Percentiles rank a stretch among this genome's conserved stretches.
These are phyloP conservation scores for Tuta absoluta DNA, from an alignment of 2,888 invertebrate genomes.

Conservation along the genomic window DNA sequence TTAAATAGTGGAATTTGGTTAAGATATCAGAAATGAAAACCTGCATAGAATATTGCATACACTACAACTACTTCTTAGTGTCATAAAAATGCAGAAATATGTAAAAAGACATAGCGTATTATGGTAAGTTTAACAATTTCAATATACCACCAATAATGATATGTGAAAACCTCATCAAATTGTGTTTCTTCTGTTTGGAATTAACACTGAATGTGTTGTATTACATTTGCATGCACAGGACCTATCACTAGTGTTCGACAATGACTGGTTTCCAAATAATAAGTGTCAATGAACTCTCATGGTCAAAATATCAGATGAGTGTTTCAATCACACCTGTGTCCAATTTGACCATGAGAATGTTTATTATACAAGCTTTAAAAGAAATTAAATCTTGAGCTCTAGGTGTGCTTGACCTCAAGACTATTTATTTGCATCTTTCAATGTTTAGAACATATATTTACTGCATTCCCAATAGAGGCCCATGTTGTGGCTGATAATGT, in stretches of 20 bases:
- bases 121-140: not conserved
- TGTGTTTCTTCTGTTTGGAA: not conserved
- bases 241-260: not conserved
- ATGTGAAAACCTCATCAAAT: not conserved
- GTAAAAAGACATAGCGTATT: not conserved
- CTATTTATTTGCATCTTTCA: not conserved
- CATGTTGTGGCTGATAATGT: too few species aligned
- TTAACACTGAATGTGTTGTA: not conserved
- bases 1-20: not conserved
- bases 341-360: not conserved
- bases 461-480: not conserved
- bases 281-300: not conserved
- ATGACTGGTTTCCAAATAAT: slow-evolving; percentile 7
- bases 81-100: not conserved
- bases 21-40: not conserved
- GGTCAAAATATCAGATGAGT: slow-evolving; percentile 2
- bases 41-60: not conserved
- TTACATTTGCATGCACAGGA: slow-evolving; percentile 4
- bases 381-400: not conserved
- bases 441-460: not conserved
- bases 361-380: not conserved
- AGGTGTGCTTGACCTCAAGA: not conserved
- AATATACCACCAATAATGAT: not conserved
- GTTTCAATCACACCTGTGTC: not conserved
- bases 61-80: not conserved